phyloP scores from a whole-genome alignment of 2,888 invertebrate genomes.

The Epinotia brunnichana region DNA sequence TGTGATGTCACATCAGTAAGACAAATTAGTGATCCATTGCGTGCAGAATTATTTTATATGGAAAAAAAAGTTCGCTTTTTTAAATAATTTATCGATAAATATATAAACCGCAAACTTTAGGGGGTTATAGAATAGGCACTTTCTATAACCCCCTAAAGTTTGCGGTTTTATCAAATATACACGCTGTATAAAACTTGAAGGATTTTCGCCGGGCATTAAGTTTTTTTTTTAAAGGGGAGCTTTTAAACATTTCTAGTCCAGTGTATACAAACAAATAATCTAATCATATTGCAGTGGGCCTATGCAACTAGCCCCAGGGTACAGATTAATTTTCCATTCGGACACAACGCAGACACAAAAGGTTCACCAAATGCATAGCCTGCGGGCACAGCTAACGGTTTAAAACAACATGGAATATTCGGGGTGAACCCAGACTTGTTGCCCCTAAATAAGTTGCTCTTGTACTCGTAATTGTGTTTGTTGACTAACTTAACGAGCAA shows the following conservation, averaged over 20 bases:
- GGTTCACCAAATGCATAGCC: conserved; percentile 36
- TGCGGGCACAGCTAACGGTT: conserved; percentile 38
- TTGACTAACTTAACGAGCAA: conserved; percentile 22
- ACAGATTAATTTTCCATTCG: conserved; percentile 45
- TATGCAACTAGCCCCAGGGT: conserved; percentile 34
- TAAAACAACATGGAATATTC: conserved; percentile 40
- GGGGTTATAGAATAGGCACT: no score
- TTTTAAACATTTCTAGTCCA: background rate
- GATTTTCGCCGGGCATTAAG: no score
- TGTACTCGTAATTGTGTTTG: conserved; percentile 36
- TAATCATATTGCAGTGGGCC: conserved; percentile 31
- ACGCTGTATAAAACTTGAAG: no score
- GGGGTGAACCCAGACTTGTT: conserved; percentile 35
- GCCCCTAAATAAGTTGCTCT: conserved; percentile 35
- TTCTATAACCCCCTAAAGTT: no score
- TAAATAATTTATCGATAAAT: no score
- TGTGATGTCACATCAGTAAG: no score
- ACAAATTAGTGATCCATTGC: no score
- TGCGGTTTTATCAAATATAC: no score
- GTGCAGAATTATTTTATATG: no score
- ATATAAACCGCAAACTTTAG: no score
- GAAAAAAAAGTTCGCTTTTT: no score
- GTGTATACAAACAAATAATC: conserved; percentile 26
- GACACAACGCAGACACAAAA: conserved; percentile 43
- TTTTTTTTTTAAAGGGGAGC: background rate